Conservation (phyloP, 2,113 vertebrate genomes). For the Lutjanus erythropterus region DNA sequence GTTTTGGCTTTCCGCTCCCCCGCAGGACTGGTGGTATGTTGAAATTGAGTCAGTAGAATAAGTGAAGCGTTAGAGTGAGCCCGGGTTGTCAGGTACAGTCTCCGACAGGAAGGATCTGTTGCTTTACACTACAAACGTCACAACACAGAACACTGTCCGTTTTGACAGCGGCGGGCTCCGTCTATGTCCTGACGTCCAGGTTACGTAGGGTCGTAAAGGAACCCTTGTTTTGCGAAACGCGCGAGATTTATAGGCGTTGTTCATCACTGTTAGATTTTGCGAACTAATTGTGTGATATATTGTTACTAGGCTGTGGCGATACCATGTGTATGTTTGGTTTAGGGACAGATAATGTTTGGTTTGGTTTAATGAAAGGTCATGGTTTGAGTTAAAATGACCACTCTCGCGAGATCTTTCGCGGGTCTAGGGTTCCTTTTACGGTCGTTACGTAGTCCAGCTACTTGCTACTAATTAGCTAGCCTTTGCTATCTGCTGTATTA, state of each 20-base stretch:
- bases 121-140: not conserved
- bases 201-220: too few species aligned
- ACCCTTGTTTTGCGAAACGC: too few species aligned
- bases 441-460: not conserved
- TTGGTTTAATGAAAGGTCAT: too few species aligned
- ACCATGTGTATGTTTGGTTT: too few species aligned
- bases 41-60: fast-evolving
- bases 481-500: not conserved
- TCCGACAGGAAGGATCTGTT: not conserved
- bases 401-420: too few species aligned
- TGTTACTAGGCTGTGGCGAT: too few species aligned
- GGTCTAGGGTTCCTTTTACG: too few species aligned
- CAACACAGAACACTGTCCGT: not conserved
- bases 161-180: slow-evolving; percentile 4
- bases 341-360: too few species aligned
- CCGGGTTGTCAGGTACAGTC: not conserved
- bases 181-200: slow-evolving; percentile 39
- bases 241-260: too few species aligned
- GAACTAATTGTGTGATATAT: too few species aligned
- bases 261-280: too few species aligned
- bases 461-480: not conserved
- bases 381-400: too few species aligned
- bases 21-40: slow-evolving; percentile 64
- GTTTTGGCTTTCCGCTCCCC: slow-evolving; percentile 57
- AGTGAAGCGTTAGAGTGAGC: fast-evolving